phyloP scores from a whole-genome alignment of 2,888 invertebrate genomes.

The Byasa hedistus region DNA sequence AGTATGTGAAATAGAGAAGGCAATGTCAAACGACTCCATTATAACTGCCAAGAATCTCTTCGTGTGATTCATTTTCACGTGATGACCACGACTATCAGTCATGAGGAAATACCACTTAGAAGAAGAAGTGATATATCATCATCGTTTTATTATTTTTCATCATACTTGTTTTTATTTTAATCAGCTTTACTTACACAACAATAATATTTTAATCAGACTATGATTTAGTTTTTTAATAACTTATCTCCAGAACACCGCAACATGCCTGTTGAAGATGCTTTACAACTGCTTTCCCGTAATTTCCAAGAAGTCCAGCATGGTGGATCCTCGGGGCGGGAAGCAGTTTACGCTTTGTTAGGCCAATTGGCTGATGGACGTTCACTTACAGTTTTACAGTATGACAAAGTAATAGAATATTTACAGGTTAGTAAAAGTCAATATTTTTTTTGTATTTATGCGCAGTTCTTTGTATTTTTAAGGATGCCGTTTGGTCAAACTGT shows the following conservation, averaged over 20 bases:
- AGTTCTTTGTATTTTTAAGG: neutral
- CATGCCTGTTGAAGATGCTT: conserved; percentile 96
- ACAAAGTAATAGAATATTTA: conserved; percentile 82
- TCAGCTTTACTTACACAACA: too few species aligned
- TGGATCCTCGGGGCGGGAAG: conserved; percentile 79
- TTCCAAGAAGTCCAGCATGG: conserved; percentile 78
- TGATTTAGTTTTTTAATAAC: neutral
- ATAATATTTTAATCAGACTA: too few species aligned
- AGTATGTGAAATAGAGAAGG: too few species aligned
- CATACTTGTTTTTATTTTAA: too few species aligned
- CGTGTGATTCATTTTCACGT: too few species aligned
- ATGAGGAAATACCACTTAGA: too few species aligned
- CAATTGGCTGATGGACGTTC: conserved; percentile 90
- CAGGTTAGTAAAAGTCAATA: conserved; percentile 48
- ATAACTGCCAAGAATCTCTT: too few species aligned
- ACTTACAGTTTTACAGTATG: conserved; percentile 88
- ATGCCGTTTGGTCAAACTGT: neutral
- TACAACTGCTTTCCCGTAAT: conserved; percentile 87
- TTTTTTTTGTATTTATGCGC: too few species aligned
- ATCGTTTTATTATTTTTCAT: too few species aligned
- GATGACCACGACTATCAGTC: too few species aligned
- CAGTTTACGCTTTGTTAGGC: conserved; percentile 86
- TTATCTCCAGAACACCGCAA: conserved; percentile 92
- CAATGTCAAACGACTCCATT: too few species aligned
- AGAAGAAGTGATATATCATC: too few species aligned